Conservation (phyloP, 2,888 invertebrate genomes). For the Linnaemya tessellans region DNA sequence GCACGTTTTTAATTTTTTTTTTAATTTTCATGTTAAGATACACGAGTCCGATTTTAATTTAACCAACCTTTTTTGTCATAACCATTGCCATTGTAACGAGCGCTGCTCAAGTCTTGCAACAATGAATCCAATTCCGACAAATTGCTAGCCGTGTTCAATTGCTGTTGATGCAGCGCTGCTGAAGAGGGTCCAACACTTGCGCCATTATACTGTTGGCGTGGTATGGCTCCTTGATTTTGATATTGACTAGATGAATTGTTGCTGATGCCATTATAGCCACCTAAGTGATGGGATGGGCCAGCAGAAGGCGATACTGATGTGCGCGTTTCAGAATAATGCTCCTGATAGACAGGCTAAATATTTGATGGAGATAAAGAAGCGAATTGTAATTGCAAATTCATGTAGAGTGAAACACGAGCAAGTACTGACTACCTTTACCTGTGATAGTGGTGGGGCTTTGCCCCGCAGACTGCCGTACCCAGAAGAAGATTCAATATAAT, state of each 20-base stretch:
- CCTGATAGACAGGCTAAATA: conserved; percentile 79
- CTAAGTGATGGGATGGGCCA: conserved; percentile 47
- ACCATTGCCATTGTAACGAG: conserved; percentile 85
- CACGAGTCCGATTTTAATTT: neutral
- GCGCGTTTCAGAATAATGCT: conserved; percentile 81
- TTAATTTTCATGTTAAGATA: no score
- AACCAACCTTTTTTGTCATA: conserved; percentile 84
- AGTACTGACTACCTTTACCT: conserved; percentile 44
- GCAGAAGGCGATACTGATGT: conserved; percentile 75
- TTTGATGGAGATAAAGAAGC: conserved; percentile 11
- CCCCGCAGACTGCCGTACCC: conserved; percentile 91
- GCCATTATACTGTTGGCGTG: conserved; percentile 76
- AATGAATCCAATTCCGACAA: conserved; percentile 95
- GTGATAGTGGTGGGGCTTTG: conserved; percentile 82
- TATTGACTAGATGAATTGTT: conserved; percentile 76
- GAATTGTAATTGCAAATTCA: neutral
- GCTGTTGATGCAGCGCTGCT: conserved; percentile 54
- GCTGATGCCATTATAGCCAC: conserved; percentile 70
- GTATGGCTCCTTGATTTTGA: conserved; percentile 79
- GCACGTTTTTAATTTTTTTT: no score
- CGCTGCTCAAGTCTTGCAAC: conserved; percentile 94
- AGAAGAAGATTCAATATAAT: conserved; percentile 81
- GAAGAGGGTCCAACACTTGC: conserved; percentile 45
- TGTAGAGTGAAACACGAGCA: conserved; percentile 29
- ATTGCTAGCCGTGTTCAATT: conserved; percentile 85